Evolutionary conservation across 1,140 invertebrate species (phyloP), one percentile per base, ranked within the genome.

Genomic region (Bathynomus jamesi): DNA sequence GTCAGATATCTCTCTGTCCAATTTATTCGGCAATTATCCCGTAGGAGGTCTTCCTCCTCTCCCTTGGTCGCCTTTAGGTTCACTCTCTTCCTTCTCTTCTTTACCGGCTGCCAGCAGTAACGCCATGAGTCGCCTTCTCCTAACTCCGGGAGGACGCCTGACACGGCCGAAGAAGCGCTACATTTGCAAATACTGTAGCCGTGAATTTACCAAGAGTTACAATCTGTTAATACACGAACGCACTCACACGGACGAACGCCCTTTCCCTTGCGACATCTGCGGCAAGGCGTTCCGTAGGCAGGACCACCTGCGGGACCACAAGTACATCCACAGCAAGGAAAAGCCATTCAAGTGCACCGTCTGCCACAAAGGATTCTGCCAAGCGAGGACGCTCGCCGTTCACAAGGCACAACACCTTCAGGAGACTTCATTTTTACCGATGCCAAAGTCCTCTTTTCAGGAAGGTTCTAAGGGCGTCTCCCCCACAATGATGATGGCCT

Each of bases 191-290:
- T 99, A 93, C 81, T 99, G 97, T 83, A 91, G 92, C 79, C 87
- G 96, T 31, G 92, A 97, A 79, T 99, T 99, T 82, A 97, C 96
- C 68, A 99, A 99, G 84, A 93, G 94, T n/a, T 99, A 99, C 84
- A 98, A 99, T 82, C 86, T 99, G 67, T 84, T 98, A 64, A 99
- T 98, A 76, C 96, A 99, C 83, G 94, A 98, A 82, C 86, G 95
- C 77, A 98, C 95, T 2, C 97, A 99, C 81, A 99, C 97, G 0
- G 95, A 99, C 82, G 97, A 99, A 82, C 83, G 97, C 67, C 97
- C 97, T 0, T 99, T 96, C 80, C 93, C 94, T n/a, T 99, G 97
- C 84, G 96, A 99, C 82, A 93, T 98, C 75, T 99, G 97, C 83
- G 92, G 94, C 81, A 99, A 98, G 86, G 92, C 93, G 80, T 74